A percentile compares a stretch with the other conserved stretches of the same genome.
Evolutionary conservation across 2,113 vertebrate genomes (phyloP).

Genomic region (Phaethornis superciliosus): DNA sequence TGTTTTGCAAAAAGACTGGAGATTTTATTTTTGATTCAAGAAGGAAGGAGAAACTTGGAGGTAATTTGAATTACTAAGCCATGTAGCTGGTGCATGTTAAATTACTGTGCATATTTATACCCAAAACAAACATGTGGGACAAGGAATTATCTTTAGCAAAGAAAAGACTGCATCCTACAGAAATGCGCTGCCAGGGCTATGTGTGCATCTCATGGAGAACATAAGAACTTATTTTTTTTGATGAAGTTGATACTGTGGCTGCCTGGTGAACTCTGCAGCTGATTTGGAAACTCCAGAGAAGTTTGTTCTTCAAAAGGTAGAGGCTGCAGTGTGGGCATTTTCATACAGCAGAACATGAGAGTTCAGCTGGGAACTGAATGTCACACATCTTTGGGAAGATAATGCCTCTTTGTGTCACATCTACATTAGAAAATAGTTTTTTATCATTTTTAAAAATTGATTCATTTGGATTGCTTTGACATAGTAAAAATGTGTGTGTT

Average conservation of each 20-base stretch:
- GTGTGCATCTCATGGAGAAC: neutral
- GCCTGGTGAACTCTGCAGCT: neutral
- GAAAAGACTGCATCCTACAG: neutral
- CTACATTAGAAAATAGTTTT: neutral
- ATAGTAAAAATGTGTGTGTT: neutral
- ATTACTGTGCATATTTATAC: neutral
- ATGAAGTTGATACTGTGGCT: neutral
- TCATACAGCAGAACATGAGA: neutral
- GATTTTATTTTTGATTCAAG: constrained; percentile 52
- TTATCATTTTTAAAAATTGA: neutral
- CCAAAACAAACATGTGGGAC: neutral
- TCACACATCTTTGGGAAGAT: neutral
- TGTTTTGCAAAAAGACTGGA: constrained; percentile 18
- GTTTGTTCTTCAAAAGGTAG: neutral
- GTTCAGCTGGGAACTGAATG: neutral
- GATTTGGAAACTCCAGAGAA: neutral
- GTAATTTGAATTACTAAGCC: constrained; percentile 30
- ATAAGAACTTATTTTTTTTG: neutral
- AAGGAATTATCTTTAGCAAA: neutral
- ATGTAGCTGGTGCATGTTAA: neutral
- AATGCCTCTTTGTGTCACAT: neutral
- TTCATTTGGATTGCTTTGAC: neutral
- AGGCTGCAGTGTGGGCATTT: neutral
- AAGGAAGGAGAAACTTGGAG: neutral
- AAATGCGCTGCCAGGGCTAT: neutral